A percentile compares a stretch with the other conserved stretches of the same genome.
phyloP scores from a whole-genome alignment of 2,797 vertebrate species.

The Vireo griseus region DNA sequence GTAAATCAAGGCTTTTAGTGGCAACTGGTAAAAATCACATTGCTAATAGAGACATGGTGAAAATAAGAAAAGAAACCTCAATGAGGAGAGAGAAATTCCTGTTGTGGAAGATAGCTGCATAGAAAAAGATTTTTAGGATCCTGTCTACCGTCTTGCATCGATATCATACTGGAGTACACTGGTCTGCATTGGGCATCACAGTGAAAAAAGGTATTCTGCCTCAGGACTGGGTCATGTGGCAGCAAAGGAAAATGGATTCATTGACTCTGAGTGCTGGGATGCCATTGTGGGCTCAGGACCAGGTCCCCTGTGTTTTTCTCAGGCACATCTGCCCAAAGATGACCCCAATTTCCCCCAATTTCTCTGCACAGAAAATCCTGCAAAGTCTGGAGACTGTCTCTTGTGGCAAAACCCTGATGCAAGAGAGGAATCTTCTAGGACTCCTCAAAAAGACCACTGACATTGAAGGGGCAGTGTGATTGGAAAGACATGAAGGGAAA shows the following conservation, averaged over 20 bases:
- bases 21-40: background rate
- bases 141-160: background rate
- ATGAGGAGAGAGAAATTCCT: background rate
- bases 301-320: accelerated
- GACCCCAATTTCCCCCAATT: background rate
- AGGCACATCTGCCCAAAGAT: background rate
- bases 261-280: accelerated
- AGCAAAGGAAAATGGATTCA: background rate
- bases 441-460: background rate
- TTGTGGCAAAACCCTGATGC: accelerated
- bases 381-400: accelerated
- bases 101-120: background rate
- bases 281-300: accelerated
- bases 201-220: background rate
- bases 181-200: background rate
- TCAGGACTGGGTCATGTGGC: background rate
- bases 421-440: background rate
- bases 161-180: background rate
- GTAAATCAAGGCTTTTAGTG: constrained; percentile 3
- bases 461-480: background rate
- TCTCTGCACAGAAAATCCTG: background rate
- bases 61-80: background rate
- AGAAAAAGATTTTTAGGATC: background rate
- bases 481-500: background rate
- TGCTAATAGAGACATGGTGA: background rate